phyloP scores from a whole-genome alignment of 1,140 invertebrate species.

The Drosophila lini region DNA sequence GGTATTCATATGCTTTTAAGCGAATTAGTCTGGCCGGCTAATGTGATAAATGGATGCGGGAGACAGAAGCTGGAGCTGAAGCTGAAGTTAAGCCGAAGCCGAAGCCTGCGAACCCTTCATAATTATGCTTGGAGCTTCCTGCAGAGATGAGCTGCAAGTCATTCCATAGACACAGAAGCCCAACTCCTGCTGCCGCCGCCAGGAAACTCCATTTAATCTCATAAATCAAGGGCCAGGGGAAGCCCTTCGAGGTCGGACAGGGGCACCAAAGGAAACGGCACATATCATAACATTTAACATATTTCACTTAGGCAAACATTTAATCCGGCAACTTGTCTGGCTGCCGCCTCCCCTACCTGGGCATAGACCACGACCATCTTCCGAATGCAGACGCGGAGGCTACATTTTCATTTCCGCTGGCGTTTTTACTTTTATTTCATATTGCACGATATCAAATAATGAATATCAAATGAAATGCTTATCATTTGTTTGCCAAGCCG shows the following conservation, averaged over 20 bases:
- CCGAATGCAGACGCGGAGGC: conserved; percentile 7
- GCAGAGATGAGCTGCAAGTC: conserved; percentile 34
- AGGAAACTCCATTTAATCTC: conserved; percentile 57
- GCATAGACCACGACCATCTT: background rate
- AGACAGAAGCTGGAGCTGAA: conserved; percentile 7
- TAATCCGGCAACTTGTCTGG: conserved; percentile 68
- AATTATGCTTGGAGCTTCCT: conserved; percentile 48
- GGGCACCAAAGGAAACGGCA: conserved; percentile 22
- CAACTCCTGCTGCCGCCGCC: conserved; percentile 6
- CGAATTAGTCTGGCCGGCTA: conserved; percentile 65
- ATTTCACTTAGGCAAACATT: conserved; percentile 81
- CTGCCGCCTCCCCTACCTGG: conserved; percentile 6
- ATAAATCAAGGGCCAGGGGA: conserved; percentile 65
- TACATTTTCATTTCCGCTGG: conserved; percentile 80
- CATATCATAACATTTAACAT: conserved; percentile 79
- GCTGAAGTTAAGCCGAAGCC: background rate
- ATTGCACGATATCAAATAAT: conserved; percentile 83
- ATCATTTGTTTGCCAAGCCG: conserved; percentile 83
- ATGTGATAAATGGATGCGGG: conserved; percentile 64
- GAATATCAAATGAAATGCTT: conserved; percentile 85
- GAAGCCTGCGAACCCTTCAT: conserved; percentile 43
- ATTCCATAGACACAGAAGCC: conserved; percentile 30
- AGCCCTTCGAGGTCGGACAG: conserved; percentile 4
- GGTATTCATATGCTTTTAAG: conserved; percentile 62
- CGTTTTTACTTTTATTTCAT: conserved; percentile 82